Evolutionary conservation across 2,113 vertebrate genomes (phyloP), one percentile per base, ranked within the genome.

Genomic region (Eptatretus burgeri): DNA sequence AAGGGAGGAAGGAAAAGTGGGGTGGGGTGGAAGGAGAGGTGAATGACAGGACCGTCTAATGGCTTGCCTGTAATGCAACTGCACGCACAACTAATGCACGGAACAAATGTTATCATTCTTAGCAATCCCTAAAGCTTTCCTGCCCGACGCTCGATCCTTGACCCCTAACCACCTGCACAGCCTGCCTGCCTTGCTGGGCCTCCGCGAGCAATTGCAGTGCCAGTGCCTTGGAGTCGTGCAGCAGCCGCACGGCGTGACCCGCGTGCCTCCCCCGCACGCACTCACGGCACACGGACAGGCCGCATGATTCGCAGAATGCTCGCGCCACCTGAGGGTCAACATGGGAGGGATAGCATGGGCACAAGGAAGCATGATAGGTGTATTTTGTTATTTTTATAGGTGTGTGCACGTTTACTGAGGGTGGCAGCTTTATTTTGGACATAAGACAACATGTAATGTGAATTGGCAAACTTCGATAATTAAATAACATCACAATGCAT

Each of bases 171-270:
- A 98, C 91, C 83, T 98, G 89, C 69, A 98, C 81, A 2, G 91
- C 86, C 70, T 98, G 85, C 66, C 91, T 77, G 65, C 91, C 91
- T 73, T 98, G 89, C 73, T 94, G 86, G 51, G 82, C 88, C 9
- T 95, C 91, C 1, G 87, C 78, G 69, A 98, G 74, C 66, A 98
- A 81, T 74, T 98, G 89, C 71, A 94, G 87, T 67, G 91, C 93
- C 66, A 95, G 77, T 10, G 86, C 76, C 69, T 86, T 75, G 16
- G 82, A 93, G 71, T 98, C 89, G 71, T 98, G 91, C 72, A 98
- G 82, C 79, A 94, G 95, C 73, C 84, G 77, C 63, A 85, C 86
- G 69, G 80, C 88, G 78, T 98, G 91, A 68, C 87, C 85, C 13
- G 81, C 78, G 1, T 98, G 91, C 50, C 84, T 77, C 51, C 86